Base-by-base conservation (phyloP, 2,797 vertebrate species). In the Alosa sapidissima region DNA sequence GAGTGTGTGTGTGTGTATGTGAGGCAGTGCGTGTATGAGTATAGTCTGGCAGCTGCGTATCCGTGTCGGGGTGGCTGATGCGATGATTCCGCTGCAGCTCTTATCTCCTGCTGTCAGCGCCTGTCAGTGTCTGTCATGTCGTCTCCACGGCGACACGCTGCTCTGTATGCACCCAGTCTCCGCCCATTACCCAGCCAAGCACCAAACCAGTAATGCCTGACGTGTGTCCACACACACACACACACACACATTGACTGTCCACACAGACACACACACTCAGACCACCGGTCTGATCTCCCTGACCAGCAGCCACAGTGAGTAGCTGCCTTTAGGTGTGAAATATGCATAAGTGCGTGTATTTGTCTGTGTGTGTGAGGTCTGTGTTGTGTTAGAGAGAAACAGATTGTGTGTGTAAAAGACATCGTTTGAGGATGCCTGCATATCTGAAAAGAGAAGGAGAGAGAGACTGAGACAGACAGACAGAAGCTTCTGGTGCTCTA, bases 81-180 rank as follows among this genome's bases (percentile, higher is more conserved):
- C 81, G 85, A 24, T 83, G 85, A 82, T 83, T 60, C 85, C 72
- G 82, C 49, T 68, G 36, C 28, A 86, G 83, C 85, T 45, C 68
- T 86, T 88, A 88, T 88, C 62, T 86, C 60, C 33, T 78, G 14
- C 82, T 86, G 85, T 88, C 87, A 86, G 60, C 47, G 51, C 84
- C 81, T 28, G 85, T 88, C 82, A 86, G 60, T 81, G 81, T 85
- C 81, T 88, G 85, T 60, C 75, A 68, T 83, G 75, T 86, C n/a
- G 68, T 72, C 28, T 72, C 65, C 28, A 72, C 65, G 65, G 33
- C 65, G 28, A 72, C 33, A 14, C 28, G 33, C 28, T 16, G 11
- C 55, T 58, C 55, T 58, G 55, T 6, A 36, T 41, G 65, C 33
- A 72, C n/a, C 24, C n/a, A 28, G 60, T 65, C 60, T 65, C n/a